Evolutionary conservation across 1,140 invertebrate species (phyloP), one percentile per base, ranked within the genome.

Genomic region (Drosophila funebris): DNA sequence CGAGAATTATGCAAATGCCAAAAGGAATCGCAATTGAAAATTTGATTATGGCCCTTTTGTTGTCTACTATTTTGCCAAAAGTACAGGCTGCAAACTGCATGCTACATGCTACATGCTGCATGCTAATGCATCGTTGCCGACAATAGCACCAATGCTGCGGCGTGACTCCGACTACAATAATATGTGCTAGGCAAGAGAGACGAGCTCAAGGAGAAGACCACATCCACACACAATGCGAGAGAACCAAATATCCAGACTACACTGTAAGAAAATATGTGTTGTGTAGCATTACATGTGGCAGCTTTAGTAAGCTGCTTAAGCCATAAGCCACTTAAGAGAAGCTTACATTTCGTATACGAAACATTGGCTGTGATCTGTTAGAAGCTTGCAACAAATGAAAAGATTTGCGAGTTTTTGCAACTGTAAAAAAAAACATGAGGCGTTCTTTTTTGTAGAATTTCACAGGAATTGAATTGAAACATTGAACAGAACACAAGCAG

Each of bases 391-490:
- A 18, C 16, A 41, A 24, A 6, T 5, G n/a, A n/a, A 29, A 18
- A 14, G 8, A 29, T 27, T 56, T 44, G 41, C 29, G 8, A 22
- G 7, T 41, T 54, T 67, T 18, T 64, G 53, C 46, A 44, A 60
- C 54, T 62, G 56, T 53, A 46, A n/a, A n/a, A n/a, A n/a, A n/a
- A n/a, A n/a, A n/a, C n/a, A n/a, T n/a, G n/a, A n/a, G n/a, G 60
- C 14, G 13, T 29, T 58, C 54, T 43, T n/a, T 61, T 53, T 52
- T 50, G 58, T 67, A 43, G 64, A 54, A 66, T 50, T 73, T 79
- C 68, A 70, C 58, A 64, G 62, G 69, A 77, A 84, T 73, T 43
- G 67, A 62, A 84, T 84, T 84, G 80, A 84, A 84, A 79, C 81
- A 84, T 84, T 84, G 75, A 78, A 75, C 67, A 75, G 74, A 79